Evolutionary conservation across 2,888 invertebrate genomes (phyloP).

Genomic region (Tillus elongatus): DNA sequence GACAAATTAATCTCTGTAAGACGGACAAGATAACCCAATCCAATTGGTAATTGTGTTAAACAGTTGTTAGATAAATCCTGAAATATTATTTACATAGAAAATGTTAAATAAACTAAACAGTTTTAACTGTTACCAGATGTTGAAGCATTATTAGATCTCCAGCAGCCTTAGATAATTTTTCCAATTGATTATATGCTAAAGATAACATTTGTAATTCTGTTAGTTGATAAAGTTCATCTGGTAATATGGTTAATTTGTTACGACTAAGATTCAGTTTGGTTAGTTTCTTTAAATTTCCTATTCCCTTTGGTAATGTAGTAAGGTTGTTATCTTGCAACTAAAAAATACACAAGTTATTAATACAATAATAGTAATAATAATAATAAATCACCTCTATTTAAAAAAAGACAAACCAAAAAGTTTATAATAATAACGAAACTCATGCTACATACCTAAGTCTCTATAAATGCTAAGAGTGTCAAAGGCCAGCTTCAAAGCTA

Average conservation of each 20-base stretch:
- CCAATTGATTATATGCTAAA: conserved; percentile 65
- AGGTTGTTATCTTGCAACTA: conserved; percentile 81
- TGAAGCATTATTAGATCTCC: conserved; percentile 73
- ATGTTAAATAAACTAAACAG: conserved; percentile 3
- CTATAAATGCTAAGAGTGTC: too few relatives aligned
- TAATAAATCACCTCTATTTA: too few relatives aligned
- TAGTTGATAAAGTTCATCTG: conserved; percentile 58
- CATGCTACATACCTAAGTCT: too few relatives aligned
- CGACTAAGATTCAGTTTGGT: conserved; percentile 58
- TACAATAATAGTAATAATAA: too few relatives aligned
- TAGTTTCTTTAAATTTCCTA: conserved; percentile 60
- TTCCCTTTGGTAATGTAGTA: conserved; percentile 58
- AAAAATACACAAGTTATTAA: too few relatives aligned
- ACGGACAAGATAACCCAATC: conserved; percentile 75
- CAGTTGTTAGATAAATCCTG: conserved; percentile 76
- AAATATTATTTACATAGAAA: conserved; percentile 18
- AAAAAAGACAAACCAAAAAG: too few relatives aligned
- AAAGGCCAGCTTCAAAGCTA: too few relatives aligned
- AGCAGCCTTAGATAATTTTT: conserved; percentile 58
- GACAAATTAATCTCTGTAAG: conserved; percentile 64
- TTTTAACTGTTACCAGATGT: conserved; percentile 49
- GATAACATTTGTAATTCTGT: conserved; percentile 61
- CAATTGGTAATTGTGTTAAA: conserved; percentile 62
- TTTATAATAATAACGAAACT: too few relatives aligned
- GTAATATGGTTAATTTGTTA: conserved; percentile 56